Conservation (phyloP, 2,113 vertebrate species). For the Danionella cerebrum region DNA sequence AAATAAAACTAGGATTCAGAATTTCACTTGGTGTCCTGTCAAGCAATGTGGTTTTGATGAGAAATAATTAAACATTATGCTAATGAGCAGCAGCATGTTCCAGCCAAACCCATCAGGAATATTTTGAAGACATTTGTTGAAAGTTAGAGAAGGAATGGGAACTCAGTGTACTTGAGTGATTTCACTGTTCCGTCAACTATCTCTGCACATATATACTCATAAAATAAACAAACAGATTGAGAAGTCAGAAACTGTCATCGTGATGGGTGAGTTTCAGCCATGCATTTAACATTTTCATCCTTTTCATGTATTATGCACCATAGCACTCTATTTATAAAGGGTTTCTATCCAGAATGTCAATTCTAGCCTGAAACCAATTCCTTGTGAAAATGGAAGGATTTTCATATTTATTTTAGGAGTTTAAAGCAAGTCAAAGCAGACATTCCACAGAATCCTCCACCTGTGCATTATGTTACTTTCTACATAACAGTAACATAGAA, state of each 20-base stretch:
- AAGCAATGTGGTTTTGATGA: neutral
- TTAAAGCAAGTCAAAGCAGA: no score
- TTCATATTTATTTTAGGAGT: neutral
- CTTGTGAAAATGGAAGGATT: neutral
- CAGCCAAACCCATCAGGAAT: neutral
- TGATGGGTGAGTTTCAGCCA: neutral
- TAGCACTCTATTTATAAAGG: neutral
- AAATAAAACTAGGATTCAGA: no score
- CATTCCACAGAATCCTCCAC: no score
- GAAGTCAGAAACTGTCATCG: neutral
- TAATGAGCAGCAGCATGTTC: neutral
- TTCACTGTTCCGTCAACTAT: neutral
- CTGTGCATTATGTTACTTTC: no score
- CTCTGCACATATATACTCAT: neutral
- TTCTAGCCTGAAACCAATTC: neutral
- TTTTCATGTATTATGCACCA: neutral
- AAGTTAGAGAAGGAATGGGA: neutral
- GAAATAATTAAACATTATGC: neutral
- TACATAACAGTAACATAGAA: no score
- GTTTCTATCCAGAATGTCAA: neutral
- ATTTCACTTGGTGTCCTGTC: neutral
- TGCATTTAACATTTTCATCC: neutral
- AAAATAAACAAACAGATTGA: neutral
- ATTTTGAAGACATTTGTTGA: neutral
- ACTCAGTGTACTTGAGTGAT: neutral